These are phyloP conservation scores for Ammospiza maritima DNA, from an alignment of 2,797 vertebrate species.

Conservation along the genomic window DNA sequence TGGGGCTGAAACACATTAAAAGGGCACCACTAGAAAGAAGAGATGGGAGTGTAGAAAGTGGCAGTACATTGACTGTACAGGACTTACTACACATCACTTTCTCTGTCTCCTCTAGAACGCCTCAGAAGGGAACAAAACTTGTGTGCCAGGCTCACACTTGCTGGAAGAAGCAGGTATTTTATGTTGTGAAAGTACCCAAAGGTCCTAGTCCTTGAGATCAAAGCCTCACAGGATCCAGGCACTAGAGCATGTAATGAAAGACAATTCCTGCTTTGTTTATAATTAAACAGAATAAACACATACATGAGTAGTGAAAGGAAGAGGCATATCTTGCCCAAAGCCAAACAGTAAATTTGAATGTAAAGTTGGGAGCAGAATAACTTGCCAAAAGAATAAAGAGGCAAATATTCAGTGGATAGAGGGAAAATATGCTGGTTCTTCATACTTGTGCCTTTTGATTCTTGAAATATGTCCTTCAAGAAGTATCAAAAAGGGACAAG, in stretches of 20 bases:
- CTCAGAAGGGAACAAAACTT: not conserved
- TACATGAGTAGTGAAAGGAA: not conserved
- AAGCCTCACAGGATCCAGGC: not conserved
- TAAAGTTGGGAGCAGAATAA: not conserved
- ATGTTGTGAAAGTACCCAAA: not conserved
- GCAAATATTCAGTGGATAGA: not conserved
- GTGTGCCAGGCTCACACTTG: not conserved
- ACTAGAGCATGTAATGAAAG: not conserved
- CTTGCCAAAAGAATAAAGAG: not conserved
- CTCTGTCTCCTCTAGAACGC: not conserved
- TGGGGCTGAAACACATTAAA: not conserved
- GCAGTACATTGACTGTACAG: not conserved
- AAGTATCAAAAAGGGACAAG: not conserved
- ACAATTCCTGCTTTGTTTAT: not conserved
- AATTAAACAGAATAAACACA: not conserved
- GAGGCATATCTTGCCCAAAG: not conserved
- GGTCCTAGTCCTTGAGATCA: not conserved
- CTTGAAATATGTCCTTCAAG: not conserved
- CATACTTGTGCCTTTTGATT: not conserved
- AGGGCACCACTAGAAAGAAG: not conserved
- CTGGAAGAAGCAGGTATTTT: not conserved
- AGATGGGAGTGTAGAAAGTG: not conserved
- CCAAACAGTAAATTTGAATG: not conserved
- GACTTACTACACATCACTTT: not conserved
- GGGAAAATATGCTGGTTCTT: not conserved